Base-by-base conservation (phyloP, 1,140 invertebrate species). In the Littorina saxatilis region DNA sequence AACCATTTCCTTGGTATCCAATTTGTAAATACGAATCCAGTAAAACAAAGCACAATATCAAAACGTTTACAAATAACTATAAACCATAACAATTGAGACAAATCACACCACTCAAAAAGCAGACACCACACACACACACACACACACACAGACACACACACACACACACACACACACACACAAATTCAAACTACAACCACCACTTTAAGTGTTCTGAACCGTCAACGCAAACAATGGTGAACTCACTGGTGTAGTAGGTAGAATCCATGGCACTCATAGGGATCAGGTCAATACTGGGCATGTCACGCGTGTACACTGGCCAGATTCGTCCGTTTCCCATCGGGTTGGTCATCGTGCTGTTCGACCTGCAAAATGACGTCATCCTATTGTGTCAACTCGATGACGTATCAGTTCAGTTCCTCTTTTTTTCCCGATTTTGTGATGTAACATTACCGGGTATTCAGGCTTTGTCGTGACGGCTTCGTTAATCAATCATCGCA, bases 281-380 rank as follows among this genome's bases (percentile, higher is more conserved):
- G 3, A 72, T 37, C 35, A 72, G 23, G 4, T 7, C 20, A 32
- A 72, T 37, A 23, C 23, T 3, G 15, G 68, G 68, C 68, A 2
- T 2, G 23, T 32, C 1, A 27, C 68, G 68, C 1, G 68, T 40
- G 37, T 72, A 72, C 35, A 72, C 68, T 20, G 68, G 68, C 23
- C 9, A 2, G n/a, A 72, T 72, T n/a, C 23, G 35, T 9, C 68
- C 68, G 37, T 72, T 32, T 39, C 37, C 68, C 68, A 72, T 72
- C 7, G 68, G 68, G 37, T 72, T 72, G 1, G 68, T 4, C 23
- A 23, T 40, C 68, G 35, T 3, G 2, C 7, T 23, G 35, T 20
- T 43, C 35, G 68, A 39, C 23, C 68, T 72, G 68, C 5, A 35
- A 32, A 68, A 3, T 5, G 15, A 17, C 9, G 58, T 9, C 27